These are phyloP conservation scores for Jacana jacana DNA, from an alignment of 2,113 vertebrate genomes.

Conservation along the genomic window DNA sequence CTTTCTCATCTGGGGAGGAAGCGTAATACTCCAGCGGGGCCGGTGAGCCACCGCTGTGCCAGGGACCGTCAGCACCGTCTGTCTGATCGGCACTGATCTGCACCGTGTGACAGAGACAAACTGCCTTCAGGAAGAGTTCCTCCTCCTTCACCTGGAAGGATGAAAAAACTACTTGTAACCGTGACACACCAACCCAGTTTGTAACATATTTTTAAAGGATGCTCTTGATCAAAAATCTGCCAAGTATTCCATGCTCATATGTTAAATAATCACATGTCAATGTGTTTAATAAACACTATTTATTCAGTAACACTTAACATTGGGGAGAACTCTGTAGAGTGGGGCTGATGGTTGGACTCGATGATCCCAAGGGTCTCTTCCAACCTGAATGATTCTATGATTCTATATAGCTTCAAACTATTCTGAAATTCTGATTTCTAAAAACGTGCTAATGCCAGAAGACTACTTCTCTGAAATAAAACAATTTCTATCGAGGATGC, in stretches of 20 bases:
- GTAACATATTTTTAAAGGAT: not conserved
- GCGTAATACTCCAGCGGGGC: slow-evolving; percentile 91
- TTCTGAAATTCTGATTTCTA: not conserved
- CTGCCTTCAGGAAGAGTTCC: slow-evolving; percentile 92
- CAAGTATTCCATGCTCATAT: not conserved
- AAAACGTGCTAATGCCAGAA: not conserved
- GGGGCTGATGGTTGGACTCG: no score
- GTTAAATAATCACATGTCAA: not conserved
- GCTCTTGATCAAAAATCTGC: not conserved
- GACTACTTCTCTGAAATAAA: not conserved
- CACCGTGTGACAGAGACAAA: slow-evolving; percentile 95
- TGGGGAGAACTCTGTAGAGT: no score
- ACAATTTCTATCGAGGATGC: not conserved
- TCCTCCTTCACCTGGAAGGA: slow-evolving; percentile 83
- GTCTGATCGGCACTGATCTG: slow-evolving; percentile 90
- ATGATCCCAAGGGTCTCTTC: no score
- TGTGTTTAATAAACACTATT: not conserved
- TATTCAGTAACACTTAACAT: not conserved
- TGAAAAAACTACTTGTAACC: not conserved
- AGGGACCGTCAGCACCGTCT: slow-evolving; percentile 82
- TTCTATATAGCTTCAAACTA: not conserved
- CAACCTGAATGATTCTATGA: no score
- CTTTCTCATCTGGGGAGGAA: slow-evolving; percentile 96
- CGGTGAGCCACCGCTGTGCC: slow-evolving; percentile 79
- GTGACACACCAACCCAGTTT: not conserved